phyloP scores from a whole-genome alignment of 1,140 invertebrate genomes.

The Heliconius hewitsoni region DNA sequence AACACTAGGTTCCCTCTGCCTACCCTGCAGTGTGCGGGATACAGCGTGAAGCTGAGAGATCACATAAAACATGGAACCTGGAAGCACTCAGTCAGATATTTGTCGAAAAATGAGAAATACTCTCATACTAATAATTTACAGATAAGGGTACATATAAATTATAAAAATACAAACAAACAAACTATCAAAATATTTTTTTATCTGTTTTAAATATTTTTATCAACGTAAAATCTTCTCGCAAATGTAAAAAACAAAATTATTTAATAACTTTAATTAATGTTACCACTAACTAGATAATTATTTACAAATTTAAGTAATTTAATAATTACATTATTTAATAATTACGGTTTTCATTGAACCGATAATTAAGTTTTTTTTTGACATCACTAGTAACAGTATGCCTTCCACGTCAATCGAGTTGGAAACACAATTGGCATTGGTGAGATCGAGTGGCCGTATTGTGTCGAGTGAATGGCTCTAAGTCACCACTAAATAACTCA shows the following conservation, averaged over 20 bases:
- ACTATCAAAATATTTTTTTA: background rate
- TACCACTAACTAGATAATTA: background rate
- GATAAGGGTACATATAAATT: too few species aligned
- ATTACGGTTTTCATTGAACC: background rate
- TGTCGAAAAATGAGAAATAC: too few species aligned
- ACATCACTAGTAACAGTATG: constrained; percentile 60
- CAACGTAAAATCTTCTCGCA: too few species aligned
- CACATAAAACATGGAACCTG: too few species aligned
- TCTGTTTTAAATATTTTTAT: background rate
- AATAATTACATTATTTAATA: background rate
- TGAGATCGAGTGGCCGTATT: constrained; percentile 55
- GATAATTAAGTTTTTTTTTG: background rate
- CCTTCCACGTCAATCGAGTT: constrained; percentile 81
- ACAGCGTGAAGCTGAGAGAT: too few species aligned
- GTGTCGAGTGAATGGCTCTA: constrained; percentile 63
- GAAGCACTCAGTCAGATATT: too few species aligned
- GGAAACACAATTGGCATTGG: constrained; percentile 77
- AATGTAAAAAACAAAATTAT: background rate
- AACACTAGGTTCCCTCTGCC: too few species aligned
- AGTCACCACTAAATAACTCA: constrained; percentile 52
- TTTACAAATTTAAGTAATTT: background rate
- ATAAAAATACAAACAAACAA: background rate
- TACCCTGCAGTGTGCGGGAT: too few species aligned
- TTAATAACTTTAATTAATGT: background rate
- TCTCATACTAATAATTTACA: too few species aligned